Conservation (phyloP, 2,113 vertebrate species). For the Platanista minor region DNA sequence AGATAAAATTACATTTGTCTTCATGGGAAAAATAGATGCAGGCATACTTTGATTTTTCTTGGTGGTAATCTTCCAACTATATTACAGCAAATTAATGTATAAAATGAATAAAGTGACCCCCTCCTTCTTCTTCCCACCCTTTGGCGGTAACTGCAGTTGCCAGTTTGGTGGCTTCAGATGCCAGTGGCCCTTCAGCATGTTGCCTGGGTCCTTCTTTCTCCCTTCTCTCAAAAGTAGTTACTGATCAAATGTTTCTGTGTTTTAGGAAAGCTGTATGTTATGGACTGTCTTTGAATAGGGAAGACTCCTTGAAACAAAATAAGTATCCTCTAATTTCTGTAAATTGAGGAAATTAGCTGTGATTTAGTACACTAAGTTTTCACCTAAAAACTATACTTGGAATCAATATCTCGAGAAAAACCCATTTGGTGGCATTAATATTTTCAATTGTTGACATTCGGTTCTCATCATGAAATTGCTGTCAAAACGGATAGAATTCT, state of each 20-base stretch:
- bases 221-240: background rate
- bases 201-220: background rate
- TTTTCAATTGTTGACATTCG: slow-evolving; percentile 40
- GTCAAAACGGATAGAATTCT: slow-evolving; percentile 30
- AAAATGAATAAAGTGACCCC: background rate
- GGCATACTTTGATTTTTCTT: background rate
- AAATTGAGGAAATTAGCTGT: background rate
- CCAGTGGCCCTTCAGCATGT: background rate
- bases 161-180: background rate
- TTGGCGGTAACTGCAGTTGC: background rate
- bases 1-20: background rate
- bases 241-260: background rate
- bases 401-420: background rate
- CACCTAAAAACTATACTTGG: background rate
- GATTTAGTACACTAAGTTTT: background rate
- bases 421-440: background rate
- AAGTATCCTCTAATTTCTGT: background rate
- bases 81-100: background rate
- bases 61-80: background rate
- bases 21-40: background rate
- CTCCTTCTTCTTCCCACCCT: background rate
- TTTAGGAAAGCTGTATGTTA: background rate
- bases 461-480: slow-evolving; percentile 44
- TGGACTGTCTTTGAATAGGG: slow-evolving; percentile 1
- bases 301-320: slow-evolving; percentile 13